Evolutionary conservation across 2,797 vertebrate species (phyloP), one percentile per base, ranked within the genome.

Genomic region (Acomys russatus): DNA sequence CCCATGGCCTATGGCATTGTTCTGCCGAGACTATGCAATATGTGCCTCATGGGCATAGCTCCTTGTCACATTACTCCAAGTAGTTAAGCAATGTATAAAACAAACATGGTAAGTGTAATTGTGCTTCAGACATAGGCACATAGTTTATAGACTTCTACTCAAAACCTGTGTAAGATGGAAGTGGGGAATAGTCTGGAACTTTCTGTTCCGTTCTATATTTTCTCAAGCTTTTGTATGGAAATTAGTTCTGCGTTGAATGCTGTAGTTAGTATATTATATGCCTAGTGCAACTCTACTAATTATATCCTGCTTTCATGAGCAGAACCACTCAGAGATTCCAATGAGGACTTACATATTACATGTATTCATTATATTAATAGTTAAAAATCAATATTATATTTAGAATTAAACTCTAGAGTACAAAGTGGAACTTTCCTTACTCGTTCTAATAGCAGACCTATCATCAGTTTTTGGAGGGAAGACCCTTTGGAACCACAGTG

Each of bases 51-150:
- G 18, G 38, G 33, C 14, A 30, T 30, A 25, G 33, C 74, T 18
- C 35, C 56, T 9, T 15, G 44, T 51, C 35, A 3, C 7, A 10
- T 70, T 61, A 17, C 23, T 90, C 35, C 30, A 80, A 30, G 51
- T 28, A 17, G 0, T 38, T 94, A 14, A 54, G 1, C 76, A 59
- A 15, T 63, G 12, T 38, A 17, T 82, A 35, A 38, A 38, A 63
- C 56, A 25, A 61, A 82, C 56, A 25, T 61, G 12, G 56, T 25
- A 61, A n/a, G 87, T 96, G 79, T 95, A 63, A n/a, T 90, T 96
- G 82, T 95, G 91, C 92, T 97, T 95, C 90, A 97, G 88, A 96
- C 88, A 94, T 70, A 97, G 97, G 93, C 94, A 96, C 89, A 94
- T 80, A 74, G 90, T 96, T 95, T 97, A 84, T 94, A 70, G 94